These are phyloP conservation scores for Pachyuromys duprasi DNA, from an alignment of 2,797 vertebrate species.

Conservation along the genomic window DNA sequence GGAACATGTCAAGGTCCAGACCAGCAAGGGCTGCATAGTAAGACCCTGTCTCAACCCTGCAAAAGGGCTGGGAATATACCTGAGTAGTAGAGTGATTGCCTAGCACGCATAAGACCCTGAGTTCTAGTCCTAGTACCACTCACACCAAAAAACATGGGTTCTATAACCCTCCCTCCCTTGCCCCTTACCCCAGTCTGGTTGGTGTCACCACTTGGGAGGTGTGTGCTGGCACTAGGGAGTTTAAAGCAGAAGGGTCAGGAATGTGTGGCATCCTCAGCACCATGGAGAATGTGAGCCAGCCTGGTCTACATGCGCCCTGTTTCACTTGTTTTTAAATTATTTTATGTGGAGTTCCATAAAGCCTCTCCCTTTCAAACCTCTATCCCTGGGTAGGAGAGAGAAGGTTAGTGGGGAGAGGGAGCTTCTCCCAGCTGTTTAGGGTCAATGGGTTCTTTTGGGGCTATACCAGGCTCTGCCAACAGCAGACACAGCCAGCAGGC, in stretches of 20 bases:
- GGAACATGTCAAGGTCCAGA: background rate
- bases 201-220: background rate
- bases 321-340: too few relatives aligned
- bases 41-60: background rate
- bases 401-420: too few relatives aligned
- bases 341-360: too few relatives aligned
- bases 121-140: background rate
- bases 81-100: background rate
- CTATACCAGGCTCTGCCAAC: too few relatives aligned
- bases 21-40: background rate
- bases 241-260: background rate
- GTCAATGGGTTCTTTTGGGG: too few relatives aligned
- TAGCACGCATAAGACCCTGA: background rate
- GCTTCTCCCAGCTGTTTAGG: too few relatives aligned
- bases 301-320: background rate
- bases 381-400: too few relatives aligned
- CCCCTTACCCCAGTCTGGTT: background rate
- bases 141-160: background rate
- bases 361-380: too few relatives aligned
- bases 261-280: background rate
- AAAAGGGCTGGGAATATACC: background rate
- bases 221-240: background rate
- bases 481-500: too few relatives aligned
- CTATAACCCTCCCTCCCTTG: too few relatives aligned
- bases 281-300: background rate